Evolutionary conservation across 2,113 vertebrate genomes (phyloP).

Genomic region (Gymnorhina tibicen): DNA sequence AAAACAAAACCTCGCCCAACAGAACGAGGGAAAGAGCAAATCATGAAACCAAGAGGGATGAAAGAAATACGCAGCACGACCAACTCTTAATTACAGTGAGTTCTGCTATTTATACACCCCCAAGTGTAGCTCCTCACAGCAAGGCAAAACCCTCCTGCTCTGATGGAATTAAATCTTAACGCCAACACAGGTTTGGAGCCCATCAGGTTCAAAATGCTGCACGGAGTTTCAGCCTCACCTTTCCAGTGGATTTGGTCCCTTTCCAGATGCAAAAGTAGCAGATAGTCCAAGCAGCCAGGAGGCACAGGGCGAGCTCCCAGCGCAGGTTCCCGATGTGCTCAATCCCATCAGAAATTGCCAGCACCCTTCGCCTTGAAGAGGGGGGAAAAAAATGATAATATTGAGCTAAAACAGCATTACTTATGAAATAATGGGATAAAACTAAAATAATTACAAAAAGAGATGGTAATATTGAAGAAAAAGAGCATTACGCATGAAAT

Average conservation of each 20-base stretch:
- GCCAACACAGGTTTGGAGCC: no score
- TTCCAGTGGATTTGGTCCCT: constrained; percentile 97
- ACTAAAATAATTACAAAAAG: neutral
- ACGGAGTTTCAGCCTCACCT: constrained; percentile 75
- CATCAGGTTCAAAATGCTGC: neutral
- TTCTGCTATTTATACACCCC: neutral
- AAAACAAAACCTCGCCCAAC: neutral
- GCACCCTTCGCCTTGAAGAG: constrained; percentile 82
- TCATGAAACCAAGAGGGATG: neutral
- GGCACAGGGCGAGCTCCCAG: constrained; percentile 94
- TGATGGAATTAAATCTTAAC: neutral
- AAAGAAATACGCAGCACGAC: neutral
- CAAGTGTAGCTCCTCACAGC: neutral
- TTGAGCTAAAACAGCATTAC: accelerated
- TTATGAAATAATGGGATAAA: neutral
- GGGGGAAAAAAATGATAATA: accelerated
- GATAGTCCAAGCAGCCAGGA: constrained; percentile 94
- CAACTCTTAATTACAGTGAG: neutral
- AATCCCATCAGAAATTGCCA: constrained; percentile 92
- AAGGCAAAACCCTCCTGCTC: neutral
- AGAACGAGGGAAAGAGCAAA: neutral
- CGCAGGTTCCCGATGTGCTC: constrained; percentile 91
- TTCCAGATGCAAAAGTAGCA: constrained; percentile 99
- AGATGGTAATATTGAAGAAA: neutral
- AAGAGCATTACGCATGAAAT: neutral